Conservation (phyloP, 2,797 vertebrate species). For the Cirrhinus molitorella region DNA sequence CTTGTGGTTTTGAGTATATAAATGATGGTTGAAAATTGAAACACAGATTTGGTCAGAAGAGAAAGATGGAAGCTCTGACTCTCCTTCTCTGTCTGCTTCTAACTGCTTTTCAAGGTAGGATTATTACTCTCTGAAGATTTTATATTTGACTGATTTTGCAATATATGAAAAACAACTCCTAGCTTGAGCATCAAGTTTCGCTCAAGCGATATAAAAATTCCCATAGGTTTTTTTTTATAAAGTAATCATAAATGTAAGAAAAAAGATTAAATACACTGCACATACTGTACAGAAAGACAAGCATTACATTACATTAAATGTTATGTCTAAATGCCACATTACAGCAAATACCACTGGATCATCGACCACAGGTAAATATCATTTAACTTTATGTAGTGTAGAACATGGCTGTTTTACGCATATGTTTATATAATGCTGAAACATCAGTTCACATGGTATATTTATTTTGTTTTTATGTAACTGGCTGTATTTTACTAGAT, state of each 20-base stretch:
- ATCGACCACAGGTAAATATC: background rate
- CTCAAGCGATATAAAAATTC: too few relatives aligned
- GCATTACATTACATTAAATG: background rate
- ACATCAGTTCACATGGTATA: background rate
- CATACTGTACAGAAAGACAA: background rate
- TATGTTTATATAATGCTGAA: background rate
- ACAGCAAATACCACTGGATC: background rate
- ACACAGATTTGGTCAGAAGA: background rate
- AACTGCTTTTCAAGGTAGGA: background rate
- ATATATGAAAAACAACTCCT: background rate
- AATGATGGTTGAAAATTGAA: background rate
- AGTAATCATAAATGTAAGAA: too few relatives aligned
- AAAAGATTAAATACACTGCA: background rate
- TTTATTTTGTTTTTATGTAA: background rate
- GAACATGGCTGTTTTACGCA: background rate
- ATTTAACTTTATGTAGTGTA: background rate
- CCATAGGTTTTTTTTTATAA: too few relatives aligned
- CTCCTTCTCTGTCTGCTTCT: constrained; percentile 2
- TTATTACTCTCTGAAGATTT: background rate
- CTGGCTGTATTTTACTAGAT: background rate
- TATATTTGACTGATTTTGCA: background rate
- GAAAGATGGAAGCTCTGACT: background rate
- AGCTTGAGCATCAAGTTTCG: background rate
- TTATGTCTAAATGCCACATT: background rate
- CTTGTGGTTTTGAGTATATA: constrained; percentile 5